phyloP scores from a whole-genome alignment of 1,140 invertebrate species.

The Babylonia areolata region DNA sequence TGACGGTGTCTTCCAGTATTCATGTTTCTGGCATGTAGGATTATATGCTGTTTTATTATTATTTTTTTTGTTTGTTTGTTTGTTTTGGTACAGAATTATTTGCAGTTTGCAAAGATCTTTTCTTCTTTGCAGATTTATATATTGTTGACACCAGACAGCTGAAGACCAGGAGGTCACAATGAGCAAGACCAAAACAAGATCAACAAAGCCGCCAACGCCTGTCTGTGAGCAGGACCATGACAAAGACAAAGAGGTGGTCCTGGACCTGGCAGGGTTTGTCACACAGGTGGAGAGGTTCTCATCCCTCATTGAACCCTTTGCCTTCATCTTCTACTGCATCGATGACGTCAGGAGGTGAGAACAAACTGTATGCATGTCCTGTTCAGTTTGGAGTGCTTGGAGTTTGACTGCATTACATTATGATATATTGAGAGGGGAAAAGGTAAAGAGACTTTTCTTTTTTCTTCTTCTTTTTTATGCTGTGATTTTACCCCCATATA shows the following conservation, averaged over 20 bases:
- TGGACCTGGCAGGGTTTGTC: constrained; percentile 64
- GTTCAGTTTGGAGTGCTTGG: no score
- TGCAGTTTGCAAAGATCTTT: no score
- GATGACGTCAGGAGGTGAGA: constrained; percentile 65
- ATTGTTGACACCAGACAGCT: no score
- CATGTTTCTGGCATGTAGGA: no score
- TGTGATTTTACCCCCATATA: no score
- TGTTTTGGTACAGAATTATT: no score
- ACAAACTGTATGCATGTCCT: not conserved
- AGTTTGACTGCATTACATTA: no score
- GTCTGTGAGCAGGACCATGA: constrained; percentile 22
- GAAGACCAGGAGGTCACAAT: not conserved
- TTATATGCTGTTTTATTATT: no score
- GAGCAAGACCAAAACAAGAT: not conserved
- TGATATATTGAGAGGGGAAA: no score
- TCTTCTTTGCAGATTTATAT: not conserved
- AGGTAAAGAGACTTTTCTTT: no score
- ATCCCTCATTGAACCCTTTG: constrained; percentile 63
- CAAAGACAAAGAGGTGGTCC: constrained; percentile 37
- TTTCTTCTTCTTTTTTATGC: no score
- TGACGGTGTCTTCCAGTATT: no score
- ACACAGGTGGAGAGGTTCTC: constrained; percentile 65
- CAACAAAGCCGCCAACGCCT: not conserved
- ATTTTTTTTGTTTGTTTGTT: not conserved
- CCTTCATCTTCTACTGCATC: constrained; percentile 58